Conservation (phyloP, 2,888 invertebrate genomes). For the Drosophila yooni region DNA sequence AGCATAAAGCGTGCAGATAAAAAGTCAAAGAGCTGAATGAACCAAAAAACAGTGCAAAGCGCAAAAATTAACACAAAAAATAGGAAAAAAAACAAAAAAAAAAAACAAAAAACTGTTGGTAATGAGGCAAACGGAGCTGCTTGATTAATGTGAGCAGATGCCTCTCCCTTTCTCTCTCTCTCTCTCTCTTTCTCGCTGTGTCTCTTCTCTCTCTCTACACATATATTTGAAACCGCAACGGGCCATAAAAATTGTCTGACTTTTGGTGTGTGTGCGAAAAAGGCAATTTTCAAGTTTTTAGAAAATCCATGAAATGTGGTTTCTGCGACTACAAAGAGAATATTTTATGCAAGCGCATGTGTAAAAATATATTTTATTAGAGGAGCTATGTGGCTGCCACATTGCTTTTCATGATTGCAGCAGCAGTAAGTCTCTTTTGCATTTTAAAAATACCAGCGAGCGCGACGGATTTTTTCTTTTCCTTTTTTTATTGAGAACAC, state of each 20-base stretch:
- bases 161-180: neutral
- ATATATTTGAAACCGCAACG: constrained; percentile 46
- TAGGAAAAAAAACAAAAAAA: neutral
- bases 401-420: constrained; percentile 24
- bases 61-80: constrained; percentile 44
- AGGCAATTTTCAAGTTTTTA: constrained; percentile 62
- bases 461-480: constrained; percentile 49
- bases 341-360: constrained; percentile 64
- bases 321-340: constrained; percentile 61
- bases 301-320: constrained; percentile 70
- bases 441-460: constrained; percentile 53
- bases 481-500: constrained; percentile 29
- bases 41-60: constrained; percentile 21
- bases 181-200: neutral
- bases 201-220: neutral
- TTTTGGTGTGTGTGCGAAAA: constrained; percentile 26
- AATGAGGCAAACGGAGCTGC: constrained; percentile 51
- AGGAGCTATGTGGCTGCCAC: constrained; percentile 28
- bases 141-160: constrained; percentile 60
- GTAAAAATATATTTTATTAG: constrained; percentile 72
- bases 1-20: constrained; percentile 68
- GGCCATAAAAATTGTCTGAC: constrained; percentile 55
- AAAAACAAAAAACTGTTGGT: constrained; percentile 20
- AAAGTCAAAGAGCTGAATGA: constrained; percentile 57
- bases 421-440: constrained; percentile 39